phyloP scores from a whole-genome alignment of 2,113 vertebrate genomes.

The Nerophis lumbriciformis region DNA sequence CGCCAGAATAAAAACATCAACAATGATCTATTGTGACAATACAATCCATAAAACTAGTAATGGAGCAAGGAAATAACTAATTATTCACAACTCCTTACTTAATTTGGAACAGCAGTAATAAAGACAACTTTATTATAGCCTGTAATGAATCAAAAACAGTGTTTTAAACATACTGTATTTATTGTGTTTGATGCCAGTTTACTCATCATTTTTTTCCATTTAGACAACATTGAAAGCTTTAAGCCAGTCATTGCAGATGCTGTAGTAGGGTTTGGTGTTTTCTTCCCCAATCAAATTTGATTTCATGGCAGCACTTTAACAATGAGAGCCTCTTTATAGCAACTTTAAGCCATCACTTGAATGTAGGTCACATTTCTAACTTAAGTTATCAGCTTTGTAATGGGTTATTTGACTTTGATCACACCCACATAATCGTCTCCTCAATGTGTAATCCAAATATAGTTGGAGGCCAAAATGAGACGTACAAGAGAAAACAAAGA shows the following conservation, averaged over 20 bases:
- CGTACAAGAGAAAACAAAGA: not conserved
- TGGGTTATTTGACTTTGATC: constrained; percentile 31
- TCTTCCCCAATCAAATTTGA: constrained; percentile 32
- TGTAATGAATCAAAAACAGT: too few species aligned
- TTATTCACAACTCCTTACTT: too few species aligned
- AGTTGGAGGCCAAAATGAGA: constrained; percentile 15
- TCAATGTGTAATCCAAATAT: constrained; percentile 17
- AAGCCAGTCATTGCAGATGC: not conserved
- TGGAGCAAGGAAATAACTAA: too few species aligned
- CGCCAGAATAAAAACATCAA: too few species aligned
- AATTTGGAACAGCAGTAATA: too few species aligned
- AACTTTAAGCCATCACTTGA: constrained; percentile 49
- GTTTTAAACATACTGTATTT: too few species aligned
- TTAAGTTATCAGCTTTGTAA: constrained; percentile 26
- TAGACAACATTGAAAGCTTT: not conserved
- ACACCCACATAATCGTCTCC: constrained; percentile 19
- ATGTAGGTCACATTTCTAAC: constrained; percentile 40
- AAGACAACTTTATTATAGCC: too few species aligned
- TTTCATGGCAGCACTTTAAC: constrained; percentile 55
- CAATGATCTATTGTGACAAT: too few species aligned
- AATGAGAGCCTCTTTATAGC: constrained; percentile 43
- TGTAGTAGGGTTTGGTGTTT: not conserved
- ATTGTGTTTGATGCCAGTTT: not conserved
- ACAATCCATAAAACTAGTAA: too few species aligned
- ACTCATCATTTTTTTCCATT: not conserved